These are phyloP conservation scores for Anser brachyrhynchus DNA, from an alignment of 2,113 vertebrate genomes.

Conservation along the genomic window DNA sequence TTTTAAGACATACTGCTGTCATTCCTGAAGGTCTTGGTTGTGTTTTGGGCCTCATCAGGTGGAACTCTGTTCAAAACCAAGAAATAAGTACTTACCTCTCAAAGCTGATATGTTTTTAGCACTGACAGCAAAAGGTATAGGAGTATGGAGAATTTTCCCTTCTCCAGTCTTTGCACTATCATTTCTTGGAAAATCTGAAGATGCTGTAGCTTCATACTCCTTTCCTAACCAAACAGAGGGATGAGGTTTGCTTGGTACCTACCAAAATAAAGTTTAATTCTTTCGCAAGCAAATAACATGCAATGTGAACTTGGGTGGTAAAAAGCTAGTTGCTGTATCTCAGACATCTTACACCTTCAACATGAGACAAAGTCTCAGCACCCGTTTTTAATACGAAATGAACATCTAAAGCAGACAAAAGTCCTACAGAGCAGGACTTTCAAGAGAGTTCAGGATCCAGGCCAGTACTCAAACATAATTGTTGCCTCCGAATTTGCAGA, in stretches of 20 bases:
- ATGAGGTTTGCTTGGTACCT: not conserved
- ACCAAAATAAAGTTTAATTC: not conserved
- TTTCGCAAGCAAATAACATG: not conserved
- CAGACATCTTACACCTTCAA: not conserved
- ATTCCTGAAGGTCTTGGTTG: not conserved
- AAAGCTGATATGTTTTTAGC: not conserved
- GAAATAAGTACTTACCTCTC: not conserved
- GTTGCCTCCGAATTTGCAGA: not conserved
- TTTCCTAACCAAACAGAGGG: not conserved
- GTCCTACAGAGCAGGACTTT: not conserved
- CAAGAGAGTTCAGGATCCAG: not conserved
- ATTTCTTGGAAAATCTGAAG: not conserved
- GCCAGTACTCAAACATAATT: not conserved
- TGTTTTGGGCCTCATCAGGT: not conserved
- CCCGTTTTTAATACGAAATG: not conserved
- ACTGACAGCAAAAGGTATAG: accelerated
- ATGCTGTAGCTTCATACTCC: not conserved
- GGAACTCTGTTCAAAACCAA: not conserved
- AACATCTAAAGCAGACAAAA: not conserved
- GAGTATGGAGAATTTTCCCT: not conserved
- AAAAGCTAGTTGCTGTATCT: not conserved
- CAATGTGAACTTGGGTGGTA: accelerated
- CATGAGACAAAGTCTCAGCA: not conserved
- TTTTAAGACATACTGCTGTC: not conserved
- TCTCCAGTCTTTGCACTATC: not conserved